These are phyloP conservation scores for Eurypyga helias DNA, from an alignment of 2,113 vertebrate species.

Conservation along the genomic window DNA sequence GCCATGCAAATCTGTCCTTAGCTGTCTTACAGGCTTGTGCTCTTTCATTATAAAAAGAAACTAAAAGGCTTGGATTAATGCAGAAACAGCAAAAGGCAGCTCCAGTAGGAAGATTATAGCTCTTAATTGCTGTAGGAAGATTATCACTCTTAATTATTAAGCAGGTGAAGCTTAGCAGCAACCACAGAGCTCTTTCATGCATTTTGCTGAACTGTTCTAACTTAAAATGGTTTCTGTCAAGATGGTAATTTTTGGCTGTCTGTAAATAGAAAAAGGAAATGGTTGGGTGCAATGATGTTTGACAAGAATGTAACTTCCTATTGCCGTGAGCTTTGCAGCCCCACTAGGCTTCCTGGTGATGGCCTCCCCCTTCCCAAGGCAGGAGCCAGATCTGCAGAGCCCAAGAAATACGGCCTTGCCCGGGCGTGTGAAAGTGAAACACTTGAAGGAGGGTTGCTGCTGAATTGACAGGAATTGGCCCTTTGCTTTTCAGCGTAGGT, in stretches of 20 bases:
- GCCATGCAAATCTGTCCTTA: background rate
- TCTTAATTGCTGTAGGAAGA: constrained; percentile 21
- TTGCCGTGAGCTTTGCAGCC: background rate
- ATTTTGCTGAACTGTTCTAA: background rate
- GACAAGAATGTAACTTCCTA: constrained; percentile 46
- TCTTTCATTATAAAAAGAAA: background rate
- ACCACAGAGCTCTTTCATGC: background rate
- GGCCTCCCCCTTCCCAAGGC: background rate
- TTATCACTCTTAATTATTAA: constrained; percentile 1
- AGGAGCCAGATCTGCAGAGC: background rate
- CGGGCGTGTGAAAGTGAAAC: background rate
- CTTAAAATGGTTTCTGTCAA: constrained; percentile 5
- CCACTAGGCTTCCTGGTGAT: background rate
- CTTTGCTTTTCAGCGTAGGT: background rate
- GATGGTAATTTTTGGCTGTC: background rate
- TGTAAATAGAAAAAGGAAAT: constrained; percentile 53
- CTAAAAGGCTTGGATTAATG: background rate
- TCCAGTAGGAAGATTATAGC: background rate
- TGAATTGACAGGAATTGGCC: background rate
- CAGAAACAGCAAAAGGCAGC: constrained; percentile 7
- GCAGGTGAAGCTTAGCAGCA: background rate
- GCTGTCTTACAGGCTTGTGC: background rate
- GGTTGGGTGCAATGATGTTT: constrained; percentile 31
- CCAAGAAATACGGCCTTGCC: background rate
- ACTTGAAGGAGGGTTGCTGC: background rate